Base-by-base conservation (phyloP, 2,113 vertebrate species). In the Plestiodon gilberti region DNA sequence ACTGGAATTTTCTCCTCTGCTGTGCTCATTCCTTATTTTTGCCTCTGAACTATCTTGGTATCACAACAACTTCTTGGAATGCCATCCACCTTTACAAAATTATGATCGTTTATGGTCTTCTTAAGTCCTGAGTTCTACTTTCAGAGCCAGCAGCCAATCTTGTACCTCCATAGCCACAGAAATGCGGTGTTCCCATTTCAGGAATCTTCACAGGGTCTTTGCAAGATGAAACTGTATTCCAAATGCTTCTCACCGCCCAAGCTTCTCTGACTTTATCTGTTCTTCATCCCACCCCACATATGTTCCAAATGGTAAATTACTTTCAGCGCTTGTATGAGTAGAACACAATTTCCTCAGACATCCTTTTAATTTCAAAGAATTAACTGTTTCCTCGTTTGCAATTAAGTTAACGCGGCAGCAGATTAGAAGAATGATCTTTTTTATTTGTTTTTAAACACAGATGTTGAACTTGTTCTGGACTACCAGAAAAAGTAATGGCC, bases 271-370 rank as follows among this genome's bases (percentile, higher is more conserved):
- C 77, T 70, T 78, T 22, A 80, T 86, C 77, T 86, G 77, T 86
- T 73, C 67, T 80, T 57, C 84, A 62, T 80, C 77, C 84, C 78
- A 80, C 84, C 70, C 30, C 59, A 59, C 77, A 80, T 86, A 86
- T 86, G 84, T 52, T 86, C 69, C 77, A 80, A 61, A 48, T 86
- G 67, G 20, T 80, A 80, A 86, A 73, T 80, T 43, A 35, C 77
- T 86, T 80, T 62, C 38, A 80, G 55, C 80, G 40, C 71, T 9
- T 48, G 40, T n/a, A 61, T 61, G 18, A 23, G 4, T 38, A 65
- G 65, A 80, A 11, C 55, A 71, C 55, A 71, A 61, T 73, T 80
- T 71, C 38, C 30, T 86, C 20, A 22, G 71, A 61, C 20, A 73
- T 80, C 52, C 35, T 62, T 86, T 30, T n/a, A 33, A 61, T 80